Percentiles rank a stretch among this genome's conserved stretches.
Conservation (phyloP, 2,888 invertebrate genomes). For the Tortricodes alternella region DNA sequence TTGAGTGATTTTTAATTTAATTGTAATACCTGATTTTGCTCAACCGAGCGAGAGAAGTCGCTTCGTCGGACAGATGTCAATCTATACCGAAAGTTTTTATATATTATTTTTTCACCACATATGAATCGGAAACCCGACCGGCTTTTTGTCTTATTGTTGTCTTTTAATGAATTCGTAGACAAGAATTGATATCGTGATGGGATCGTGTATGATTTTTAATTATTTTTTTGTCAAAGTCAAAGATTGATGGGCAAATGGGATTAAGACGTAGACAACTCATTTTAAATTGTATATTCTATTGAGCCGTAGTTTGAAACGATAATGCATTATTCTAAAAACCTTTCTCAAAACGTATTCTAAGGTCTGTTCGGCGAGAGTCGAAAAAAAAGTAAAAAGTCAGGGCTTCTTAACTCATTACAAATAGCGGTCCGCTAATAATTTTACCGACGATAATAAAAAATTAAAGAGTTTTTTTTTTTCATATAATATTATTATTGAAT, state of each 20-base stretch:
- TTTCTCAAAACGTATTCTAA: too few relatives aligned
- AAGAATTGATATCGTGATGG: conserved; percentile 57
- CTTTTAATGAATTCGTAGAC: conserved; percentile 63
- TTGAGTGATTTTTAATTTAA: conserved; percentile 81
- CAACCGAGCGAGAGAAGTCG: conserved; percentile 67
- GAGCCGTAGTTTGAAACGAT: too few relatives aligned
- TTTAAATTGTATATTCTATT: too few relatives aligned
- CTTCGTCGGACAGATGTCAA: conserved; percentile 74
- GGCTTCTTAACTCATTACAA: too few relatives aligned
- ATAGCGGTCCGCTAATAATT: too few relatives aligned
- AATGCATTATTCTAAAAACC: too few relatives aligned
- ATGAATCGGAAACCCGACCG: conserved; percentile 46
- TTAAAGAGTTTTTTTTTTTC: too few relatives aligned
- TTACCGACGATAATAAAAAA: too few relatives aligned
- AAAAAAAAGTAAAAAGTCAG: too few relatives aligned
- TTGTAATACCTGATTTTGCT: conserved; percentile 80
- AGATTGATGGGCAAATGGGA: background rate
- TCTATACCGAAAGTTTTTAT: conserved; percentile 58
- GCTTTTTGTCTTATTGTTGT: conserved; percentile 64
- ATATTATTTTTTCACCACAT: conserved; percentile 41
- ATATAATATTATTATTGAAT: too few relatives aligned
- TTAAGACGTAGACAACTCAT: too few relatives aligned
- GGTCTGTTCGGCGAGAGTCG: too few relatives aligned
- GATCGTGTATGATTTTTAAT: conserved; percentile 43
- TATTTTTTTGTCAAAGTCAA: conserved; percentile 7